Base-by-base conservation (phyloP, 2,888 invertebrate genomes). In the Aleiodes testaceus region DNA sequence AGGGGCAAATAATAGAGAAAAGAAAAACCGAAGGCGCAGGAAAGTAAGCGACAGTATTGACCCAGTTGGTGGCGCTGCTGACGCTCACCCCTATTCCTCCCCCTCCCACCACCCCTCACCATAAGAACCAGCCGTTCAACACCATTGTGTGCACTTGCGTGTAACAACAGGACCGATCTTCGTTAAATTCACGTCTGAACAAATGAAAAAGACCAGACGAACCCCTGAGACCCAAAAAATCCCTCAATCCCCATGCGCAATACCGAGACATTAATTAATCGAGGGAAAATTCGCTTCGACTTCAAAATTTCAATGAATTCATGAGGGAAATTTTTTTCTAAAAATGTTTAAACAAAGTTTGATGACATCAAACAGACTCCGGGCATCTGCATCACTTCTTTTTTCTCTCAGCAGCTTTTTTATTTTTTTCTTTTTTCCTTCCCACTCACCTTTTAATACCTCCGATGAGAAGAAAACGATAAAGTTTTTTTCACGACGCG, bases 41-140 rank as follows among this genome's bases (percentile, higher is more conserved):
- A 26, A 53, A 26, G 11, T 20, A 22, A 22, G 53, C 18, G 18
- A 12, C 44, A 22, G 44, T 63, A 63, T 63, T 63, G 63, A 63
- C 63, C 63, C 63, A 63, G 45, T 63, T 45, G 3, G 12, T 20
- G 63, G 63, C 63, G 45, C 63, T 18, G 45, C 12, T 26, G 4
- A 2, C 5, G 18, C 4, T 42, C 45, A 18, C 55, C 2, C 42
- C 11, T 26, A 2, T 26, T 59, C 16, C 18, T 16, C 7, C 11
- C 1, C 2, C 11, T 7, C 16, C 9, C 36, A 18, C 20, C 53
- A 22, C 42, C 14, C 12, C 5, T 12, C 3, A 9, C 7, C 11
- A 2, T 2, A 36, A 36, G 36, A 36, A 6, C 36, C 36, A 36
- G 36, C 6, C 36, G 36, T 36, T 36, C 36, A 36, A 36, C 36